phyloP scores from a whole-genome alignment of 1,140 invertebrate species.

The Colletes gigas region DNA sequence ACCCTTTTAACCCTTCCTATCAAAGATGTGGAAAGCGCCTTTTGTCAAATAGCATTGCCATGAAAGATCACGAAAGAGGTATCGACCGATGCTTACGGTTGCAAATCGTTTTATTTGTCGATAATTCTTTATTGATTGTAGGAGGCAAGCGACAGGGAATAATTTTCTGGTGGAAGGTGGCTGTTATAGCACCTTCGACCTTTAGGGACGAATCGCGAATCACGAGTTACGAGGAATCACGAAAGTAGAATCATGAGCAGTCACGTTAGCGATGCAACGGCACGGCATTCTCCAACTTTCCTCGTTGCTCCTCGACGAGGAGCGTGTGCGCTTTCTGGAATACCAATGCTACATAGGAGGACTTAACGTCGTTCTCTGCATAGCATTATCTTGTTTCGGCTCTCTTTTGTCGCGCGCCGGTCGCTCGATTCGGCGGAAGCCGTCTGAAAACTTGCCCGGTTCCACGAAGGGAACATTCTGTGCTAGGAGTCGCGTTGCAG shows the following conservation, averaged over 20 bases:
- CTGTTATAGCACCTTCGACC: conserved; percentile 57
- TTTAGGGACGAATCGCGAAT: conserved; percentile 68
- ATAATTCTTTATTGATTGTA: not conserved
- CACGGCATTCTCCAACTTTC: conserved; percentile 71
- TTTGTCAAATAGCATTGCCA: too few species aligned
- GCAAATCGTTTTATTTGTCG: not conserved
- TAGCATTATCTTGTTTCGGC: conserved; percentile 17
- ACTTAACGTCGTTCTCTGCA: conserved; percentile 6
- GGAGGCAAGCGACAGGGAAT: not conserved
- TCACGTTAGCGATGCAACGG: conserved; percentile 70
- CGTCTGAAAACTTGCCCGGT: conserved; percentile 5
- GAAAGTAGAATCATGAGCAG: conserved; percentile 21
- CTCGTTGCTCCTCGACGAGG: conserved; percentile 67
- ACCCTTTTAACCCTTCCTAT: too few species aligned
- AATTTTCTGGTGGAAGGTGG: not conserved
- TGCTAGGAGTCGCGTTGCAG: not conserved
- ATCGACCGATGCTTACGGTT: too few species aligned
- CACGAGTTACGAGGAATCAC: conserved; percentile 4
- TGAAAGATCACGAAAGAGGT: too few species aligned
- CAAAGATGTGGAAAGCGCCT: too few species aligned
- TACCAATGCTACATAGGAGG: conserved; percentile 67
- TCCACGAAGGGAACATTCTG: conserved; percentile 23
- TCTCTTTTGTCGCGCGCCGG: not conserved
- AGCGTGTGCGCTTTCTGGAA: conserved; percentile 62
- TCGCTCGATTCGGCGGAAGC: not conserved